Base-by-base conservation (phyloP, 1,140 invertebrate genomes). In the Vanessa tameamea region DNA sequence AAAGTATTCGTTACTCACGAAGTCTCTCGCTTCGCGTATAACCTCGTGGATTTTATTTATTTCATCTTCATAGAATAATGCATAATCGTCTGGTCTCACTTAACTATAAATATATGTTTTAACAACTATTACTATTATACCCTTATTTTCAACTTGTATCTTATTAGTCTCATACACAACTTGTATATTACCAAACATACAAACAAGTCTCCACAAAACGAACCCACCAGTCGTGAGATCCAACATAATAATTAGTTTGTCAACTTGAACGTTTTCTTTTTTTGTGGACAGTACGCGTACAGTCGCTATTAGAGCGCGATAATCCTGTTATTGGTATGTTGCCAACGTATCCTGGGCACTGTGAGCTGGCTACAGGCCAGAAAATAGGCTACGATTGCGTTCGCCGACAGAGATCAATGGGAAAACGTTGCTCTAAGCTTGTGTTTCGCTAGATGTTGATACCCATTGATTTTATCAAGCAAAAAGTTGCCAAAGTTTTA, bases 271-370 rank as follows among this genome's bases (percentile, higher is more conserved):
- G 47, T 16, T 61, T 64, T 55, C 57, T 69, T 16, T 63, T 61
- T 15, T 55, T 47, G 16, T n/a, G 31, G 59, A 47, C 50, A 53
- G 69, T 64, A 53, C 61, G 47, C 50, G 68, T 57, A 70, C 69
- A 71, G 61, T 68, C 67, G 64, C 68, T 73, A 73, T 73, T 73
- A 69, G 71, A 75, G 73, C 64, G 64, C 70, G 71, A 78, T 78
- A 75, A 80, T 80, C 76, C 73, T 71, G 68, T 72, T 74, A 69
- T 80, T 80, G 78, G 78, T 77, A 65, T 64, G 66, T 64, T 75
- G 78, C 76, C 78, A 80, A 70, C 68, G 63, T 51, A 72, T 72
- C 67, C 73, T 59, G 69, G 20, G 50, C 69, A 55, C 47, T 79
- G 61, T 59, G 23, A 74, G 63, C 73, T 80, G 78, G 78, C 75